Percentiles rank a stretch among this genome's conserved stretches.
Conservation (phyloP, 2,888 invertebrate genomes). For the Dasypolia templi region DNA sequence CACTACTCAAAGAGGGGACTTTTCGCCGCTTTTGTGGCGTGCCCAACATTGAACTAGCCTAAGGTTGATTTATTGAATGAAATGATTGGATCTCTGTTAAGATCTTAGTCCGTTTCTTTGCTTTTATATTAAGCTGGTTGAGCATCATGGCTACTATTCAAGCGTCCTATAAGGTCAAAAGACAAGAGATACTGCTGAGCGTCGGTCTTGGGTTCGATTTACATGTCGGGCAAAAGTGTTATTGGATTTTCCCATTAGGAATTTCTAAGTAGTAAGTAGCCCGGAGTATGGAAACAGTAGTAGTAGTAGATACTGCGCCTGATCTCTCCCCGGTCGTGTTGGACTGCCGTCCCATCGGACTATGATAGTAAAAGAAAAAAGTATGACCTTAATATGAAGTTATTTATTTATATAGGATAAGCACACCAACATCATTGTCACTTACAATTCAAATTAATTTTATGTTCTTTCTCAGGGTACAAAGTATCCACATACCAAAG, state of each 20-base stretch:
- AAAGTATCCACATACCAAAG: too few species aligned
- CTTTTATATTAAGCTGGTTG: not conserved
- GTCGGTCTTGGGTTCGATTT: not conserved
- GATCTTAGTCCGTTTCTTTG: not conserved
- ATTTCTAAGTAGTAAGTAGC: not conserved
- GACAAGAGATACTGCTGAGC: not conserved
- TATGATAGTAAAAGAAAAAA: not conserved
- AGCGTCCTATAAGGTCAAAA: not conserved
- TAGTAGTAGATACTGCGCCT: not conserved
- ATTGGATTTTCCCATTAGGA: not conserved
- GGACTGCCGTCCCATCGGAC: not conserved
- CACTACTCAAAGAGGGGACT: too few species aligned
- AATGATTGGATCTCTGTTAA: constrained; percentile 6
- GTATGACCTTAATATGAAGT: not conserved
- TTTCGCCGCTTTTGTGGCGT: too few species aligned
- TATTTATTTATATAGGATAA: not conserved
- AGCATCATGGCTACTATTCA: not conserved
- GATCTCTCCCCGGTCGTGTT: not conserved
- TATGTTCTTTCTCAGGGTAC: too few species aligned
- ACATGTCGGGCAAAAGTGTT: not conserved
- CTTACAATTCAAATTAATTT: too few species aligned
- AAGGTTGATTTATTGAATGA: constrained; percentile 25
- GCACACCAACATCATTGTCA: too few species aligned
- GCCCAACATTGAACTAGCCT: not conserved
- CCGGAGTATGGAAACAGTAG: not conserved